These are phyloP conservation scores for Myopa testacea DNA, from an alignment of 2,888 invertebrate species.

Conservation along the genomic window DNA sequence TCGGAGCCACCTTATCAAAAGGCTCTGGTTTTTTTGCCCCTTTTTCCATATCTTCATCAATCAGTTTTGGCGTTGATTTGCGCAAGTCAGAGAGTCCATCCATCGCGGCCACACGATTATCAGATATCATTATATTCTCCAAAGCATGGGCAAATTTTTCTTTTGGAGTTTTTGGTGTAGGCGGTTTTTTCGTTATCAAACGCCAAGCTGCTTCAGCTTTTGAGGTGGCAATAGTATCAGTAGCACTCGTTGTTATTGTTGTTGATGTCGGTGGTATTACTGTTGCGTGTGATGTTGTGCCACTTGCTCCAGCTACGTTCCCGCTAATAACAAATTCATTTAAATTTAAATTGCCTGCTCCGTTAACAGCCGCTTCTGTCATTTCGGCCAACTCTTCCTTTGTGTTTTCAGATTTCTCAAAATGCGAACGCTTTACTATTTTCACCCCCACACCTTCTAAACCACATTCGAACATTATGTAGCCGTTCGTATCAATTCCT, in stretches of 20 bases:
- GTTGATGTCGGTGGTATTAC: constrained; percentile 18
- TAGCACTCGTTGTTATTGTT: constrained; percentile 51
- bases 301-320: constrained; percentile 23
- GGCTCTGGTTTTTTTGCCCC: constrained; percentile 52
- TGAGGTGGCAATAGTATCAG: constrained; percentile 58
- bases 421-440: constrained; percentile 74
- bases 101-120: constrained; percentile 45
- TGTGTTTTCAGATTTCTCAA: constrained; percentile 77
- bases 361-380: constrained; percentile 51
- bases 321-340: constrained; percentile 57
- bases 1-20: constrained; percentile 68
- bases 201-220: constrained; percentile 68
- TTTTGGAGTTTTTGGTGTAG: constrained; percentile 74
- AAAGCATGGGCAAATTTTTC: constrained; percentile 68
- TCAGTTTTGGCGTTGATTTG: constrained; percentile 52
- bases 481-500: constrained; percentile 74
- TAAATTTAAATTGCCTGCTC: constrained; percentile 54
- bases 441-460: constrained; percentile 90
- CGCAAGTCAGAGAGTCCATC: constrained; percentile 47
- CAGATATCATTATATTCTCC: constrained; percentile 60
- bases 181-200: constrained; percentile 70
- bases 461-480: constrained; percentile 97
- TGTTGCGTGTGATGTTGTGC: constrained; percentile 41
- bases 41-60: constrained; percentile 69
- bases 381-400: constrained; percentile 70